These are phyloP conservation scores for Rhinophrynus dorsalis DNA, from an alignment of 2,797 vertebrate genomes.

Conservation along the genomic window DNA sequence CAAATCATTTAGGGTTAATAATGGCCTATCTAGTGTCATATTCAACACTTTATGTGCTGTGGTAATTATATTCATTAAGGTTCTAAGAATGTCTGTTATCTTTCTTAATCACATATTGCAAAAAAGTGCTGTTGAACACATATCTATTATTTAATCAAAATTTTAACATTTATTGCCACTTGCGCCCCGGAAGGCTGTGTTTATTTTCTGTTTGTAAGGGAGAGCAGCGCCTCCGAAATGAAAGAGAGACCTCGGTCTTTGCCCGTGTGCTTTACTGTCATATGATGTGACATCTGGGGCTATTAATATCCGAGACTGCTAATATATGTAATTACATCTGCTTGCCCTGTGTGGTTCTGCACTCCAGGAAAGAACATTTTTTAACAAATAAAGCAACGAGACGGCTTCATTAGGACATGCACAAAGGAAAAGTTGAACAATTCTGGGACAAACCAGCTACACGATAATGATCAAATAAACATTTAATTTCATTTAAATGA, in stretches of 20 bases:
- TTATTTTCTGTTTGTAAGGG: conserved; percentile 83
- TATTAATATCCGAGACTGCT: conserved; percentile 73
- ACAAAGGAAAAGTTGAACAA: too few species aligned
- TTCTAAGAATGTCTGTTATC: conserved; percentile 93
- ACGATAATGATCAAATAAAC: too few species aligned
- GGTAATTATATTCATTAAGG: conserved; percentile 98
- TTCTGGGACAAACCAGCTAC: too few species aligned
- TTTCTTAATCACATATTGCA: conserved; percentile 89
- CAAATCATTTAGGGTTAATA: conserved; percentile 88
- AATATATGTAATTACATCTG: conserved; percentile 61
- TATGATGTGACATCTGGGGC: conserved; percentile 63
- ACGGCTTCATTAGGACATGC: conserved; percentile 22
- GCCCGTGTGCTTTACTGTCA: conserved; percentile 71
- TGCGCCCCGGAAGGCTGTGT: conserved; percentile 74
- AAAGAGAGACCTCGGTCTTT: conserved; percentile 64
- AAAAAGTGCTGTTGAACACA: conserved; percentile 85
- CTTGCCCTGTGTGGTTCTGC: conserved; percentile 53
- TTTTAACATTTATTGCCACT: conserved; percentile 84
- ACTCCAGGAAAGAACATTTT: conserved; percentile 64
- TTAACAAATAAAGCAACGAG: conserved; percentile 46
- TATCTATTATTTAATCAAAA: conserved; percentile 99
- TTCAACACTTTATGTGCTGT: conserved; percentile 80
- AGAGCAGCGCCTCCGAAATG: conserved; percentile 69
- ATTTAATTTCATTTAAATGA: too few species aligned
- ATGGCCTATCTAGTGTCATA: conserved; percentile 92